A percentile compares a stretch with the other conserved stretches of the same genome.
Conservation (phyloP, 2,888 invertebrate genomes). For the Teinopalpus imperialis region DNA sequence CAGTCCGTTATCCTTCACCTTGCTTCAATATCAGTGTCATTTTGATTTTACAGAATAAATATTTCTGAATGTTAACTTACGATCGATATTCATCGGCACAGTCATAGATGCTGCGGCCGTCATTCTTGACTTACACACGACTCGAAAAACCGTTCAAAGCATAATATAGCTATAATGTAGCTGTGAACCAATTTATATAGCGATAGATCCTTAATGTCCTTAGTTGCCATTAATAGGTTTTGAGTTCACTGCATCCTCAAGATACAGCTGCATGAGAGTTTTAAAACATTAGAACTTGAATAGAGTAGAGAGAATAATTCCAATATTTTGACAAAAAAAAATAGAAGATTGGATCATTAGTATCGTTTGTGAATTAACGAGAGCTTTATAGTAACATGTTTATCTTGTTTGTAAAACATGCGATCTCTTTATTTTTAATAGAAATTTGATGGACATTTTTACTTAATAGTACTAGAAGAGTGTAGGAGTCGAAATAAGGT, state of each 20-base stretch:
- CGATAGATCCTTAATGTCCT: conserved; percentile 20
- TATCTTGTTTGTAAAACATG: conserved; percentile 74
- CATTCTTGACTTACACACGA: too few relatives aligned
- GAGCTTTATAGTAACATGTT: conserved; percentile 75
- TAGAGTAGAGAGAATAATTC: too few relatives aligned
- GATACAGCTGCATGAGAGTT: too few relatives aligned
- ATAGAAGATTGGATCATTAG: conserved; percentile 51
- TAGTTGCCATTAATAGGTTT: conserved; percentile 42
- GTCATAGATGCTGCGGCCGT: too few relatives aligned
- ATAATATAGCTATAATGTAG: conserved; percentile 38
- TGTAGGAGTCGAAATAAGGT: conserved; percentile 60
- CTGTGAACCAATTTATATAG: conserved; percentile 34
- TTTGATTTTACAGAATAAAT: neutral
- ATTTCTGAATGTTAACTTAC: conserved; percentile 1
- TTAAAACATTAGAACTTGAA: too few relatives aligned
- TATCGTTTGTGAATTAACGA: conserved; percentile 56
- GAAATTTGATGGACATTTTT: conserved; percentile 79
- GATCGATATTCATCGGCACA: too few relatives aligned
- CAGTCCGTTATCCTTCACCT: neutral
- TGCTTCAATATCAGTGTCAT: neutral
- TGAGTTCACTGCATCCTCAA: conserved; percentile 41
- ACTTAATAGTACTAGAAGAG: conserved; percentile 76
- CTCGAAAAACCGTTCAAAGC: too few relatives aligned
- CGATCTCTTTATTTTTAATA: conserved; percentile 81
- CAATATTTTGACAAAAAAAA: too few relatives aligned